These are phyloP conservation scores for Lepus oiostolus DNA, from an alignment of 2,797 vertebrate species.

Conservation along the genomic window DNA sequence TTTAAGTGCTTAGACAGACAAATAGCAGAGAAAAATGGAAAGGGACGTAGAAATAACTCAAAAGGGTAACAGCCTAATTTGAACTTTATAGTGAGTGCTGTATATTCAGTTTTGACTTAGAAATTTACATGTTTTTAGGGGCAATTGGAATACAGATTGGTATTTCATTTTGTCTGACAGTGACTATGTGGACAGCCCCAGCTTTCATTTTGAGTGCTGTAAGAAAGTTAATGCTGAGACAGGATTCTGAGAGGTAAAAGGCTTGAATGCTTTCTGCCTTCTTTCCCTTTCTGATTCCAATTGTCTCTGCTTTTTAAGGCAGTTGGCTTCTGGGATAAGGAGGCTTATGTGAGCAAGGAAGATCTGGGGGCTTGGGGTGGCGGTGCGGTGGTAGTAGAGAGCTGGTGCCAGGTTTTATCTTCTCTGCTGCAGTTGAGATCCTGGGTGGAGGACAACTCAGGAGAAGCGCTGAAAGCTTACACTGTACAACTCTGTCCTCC, in stretches of 20 bases:
- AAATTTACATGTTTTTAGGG: background rate
- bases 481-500: background rate
- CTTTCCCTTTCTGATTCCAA: background rate
- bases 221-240: constrained; percentile 1
- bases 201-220: constrained; percentile 1
- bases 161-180: background rate
- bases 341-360: background rate
- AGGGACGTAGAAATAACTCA: constrained; percentile 40
- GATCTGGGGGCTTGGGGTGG: too few species aligned
- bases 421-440: background rate
- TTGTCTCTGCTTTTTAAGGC: background rate
- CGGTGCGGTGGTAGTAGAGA: background rate
- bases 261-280: constrained; percentile 3
- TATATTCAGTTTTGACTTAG: constrained; percentile 34
- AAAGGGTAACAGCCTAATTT: background rate
- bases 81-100: background rate
- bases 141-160: background rate
- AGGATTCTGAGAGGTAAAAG: background rate
- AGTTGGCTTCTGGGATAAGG: background rate
- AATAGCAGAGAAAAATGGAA: constrained; percentile 68
- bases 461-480: background rate
- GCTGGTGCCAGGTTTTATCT: background rate
- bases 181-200: background rate
- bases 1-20: constrained; percentile 82
- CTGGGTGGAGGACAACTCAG: background rate